Base-by-base conservation (phyloP, 2,888 invertebrate genomes). In the Plagodis dolabraria region DNA sequence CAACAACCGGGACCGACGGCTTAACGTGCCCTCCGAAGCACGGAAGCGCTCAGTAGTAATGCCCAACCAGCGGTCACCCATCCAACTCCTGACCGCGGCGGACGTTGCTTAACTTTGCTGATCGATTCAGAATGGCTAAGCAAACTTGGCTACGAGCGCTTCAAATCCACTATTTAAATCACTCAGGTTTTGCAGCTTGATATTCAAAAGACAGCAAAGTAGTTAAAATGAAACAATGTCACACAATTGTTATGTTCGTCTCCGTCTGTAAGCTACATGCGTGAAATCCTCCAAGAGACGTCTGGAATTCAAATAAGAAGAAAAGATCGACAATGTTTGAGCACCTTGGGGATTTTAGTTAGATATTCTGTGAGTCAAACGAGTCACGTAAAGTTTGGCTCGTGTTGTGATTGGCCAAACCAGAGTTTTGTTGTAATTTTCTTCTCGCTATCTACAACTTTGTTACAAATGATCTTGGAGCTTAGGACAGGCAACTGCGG, bases 341-440 rank as follows among this genome's bases (percentile, higher is more conserved):
- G 48, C 47, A 34, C 35, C 35, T 40, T 40, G 10, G 40, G 40
- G 40, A 40, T 7, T 6, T 38, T 38, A 5, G 7, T 5, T 7
- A 5, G 43, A 34, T 51, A 40, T 61, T 53, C 49, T 49, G 34
- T 49, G 45, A 46, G 53, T 57, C 60, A 53, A 61, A 52, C 46
- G 56, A 40, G 43, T 53, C 56, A 56, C 60, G 56, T 60, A 53
- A 50, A 61, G 46, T 48, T 52, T 43, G 49, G 45, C 45, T 53
- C 42, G 49, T 34, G 36, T 49, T 42, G 47, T 61, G 60, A 61
- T 61, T 61, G 60, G 56, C 56, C 47, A 61, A 61, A 61, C 53
- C 56, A 61, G 56, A 42, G 51, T 60, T 49, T 60, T 44, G 51
- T 44, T 47, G 51, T 40, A 8, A 8, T 48, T 60, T 47, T 42